Evolutionary conservation across 2,888 invertebrate genomes (phyloP).

Genomic region (Poecilobothrus nobilitatus): DNA sequence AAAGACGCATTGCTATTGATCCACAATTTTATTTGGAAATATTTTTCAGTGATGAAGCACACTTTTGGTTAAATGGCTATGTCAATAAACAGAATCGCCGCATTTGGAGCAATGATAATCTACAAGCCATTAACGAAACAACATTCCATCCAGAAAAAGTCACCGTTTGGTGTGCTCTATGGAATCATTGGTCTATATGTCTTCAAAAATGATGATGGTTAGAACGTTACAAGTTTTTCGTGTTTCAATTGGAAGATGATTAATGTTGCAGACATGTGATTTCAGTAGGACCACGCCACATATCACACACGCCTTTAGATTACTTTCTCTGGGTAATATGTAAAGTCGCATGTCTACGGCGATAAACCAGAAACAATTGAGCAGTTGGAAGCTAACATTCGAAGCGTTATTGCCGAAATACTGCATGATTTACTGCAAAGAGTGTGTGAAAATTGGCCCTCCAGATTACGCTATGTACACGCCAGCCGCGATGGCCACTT

Average conservation of each 20-base stretch:
- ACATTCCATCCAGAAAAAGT: constrained; percentile 16
- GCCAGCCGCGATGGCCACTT: neutral
- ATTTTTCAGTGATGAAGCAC: no score
- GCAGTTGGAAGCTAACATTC: constrained; percentile 11
- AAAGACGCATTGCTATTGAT: neutral
- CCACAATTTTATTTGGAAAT: neutral
- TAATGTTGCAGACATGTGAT: no score
- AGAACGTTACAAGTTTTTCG: constrained; percentile 18
- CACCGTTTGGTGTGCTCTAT: no score
- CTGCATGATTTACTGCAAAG: no score
- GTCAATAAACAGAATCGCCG: no score
- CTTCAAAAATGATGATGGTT: no score
- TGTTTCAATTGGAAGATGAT: constrained; percentile 12
- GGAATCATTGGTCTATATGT: no score
- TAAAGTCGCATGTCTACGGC: constrained; percentile 13
- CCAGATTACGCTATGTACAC: no score
- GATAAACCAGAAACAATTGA: constrained; percentile 1
- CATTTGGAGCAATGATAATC: constrained; percentile 16
- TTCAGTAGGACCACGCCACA: constrained; percentile 17
- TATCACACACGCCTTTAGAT: neutral
- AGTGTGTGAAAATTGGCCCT: no score
- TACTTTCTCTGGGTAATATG: neutral
- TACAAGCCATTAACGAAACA: constrained; percentile 15
- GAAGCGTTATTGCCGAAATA: constrained; percentile 12
- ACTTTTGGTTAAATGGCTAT: no score